A percentile compares a stretch with the other conserved stretches of the same genome.
phyloP scores from a whole-genome alignment of 2,888 invertebrate genomes.

The Alitta virens region DNA sequence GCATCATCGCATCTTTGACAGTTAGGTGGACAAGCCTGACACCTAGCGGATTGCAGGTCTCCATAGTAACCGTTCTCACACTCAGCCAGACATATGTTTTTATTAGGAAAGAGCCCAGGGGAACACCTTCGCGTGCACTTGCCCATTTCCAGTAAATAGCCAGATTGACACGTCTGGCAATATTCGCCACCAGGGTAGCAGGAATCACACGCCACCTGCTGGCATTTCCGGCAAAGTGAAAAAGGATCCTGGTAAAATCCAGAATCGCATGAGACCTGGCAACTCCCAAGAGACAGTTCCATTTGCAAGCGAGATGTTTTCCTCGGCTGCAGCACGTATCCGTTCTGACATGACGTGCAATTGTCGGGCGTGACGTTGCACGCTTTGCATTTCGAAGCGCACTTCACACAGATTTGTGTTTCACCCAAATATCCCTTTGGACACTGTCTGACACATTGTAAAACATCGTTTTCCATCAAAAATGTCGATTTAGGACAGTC shows the following conservation, averaged over 20 bases:
- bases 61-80: constrained; percentile 17
- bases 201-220: neutral
- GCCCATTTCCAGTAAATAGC: constrained; percentile 2
- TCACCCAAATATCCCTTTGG: neutral
- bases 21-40: constrained; percentile 10
- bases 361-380: constrained; percentile 4
- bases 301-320: neutral
- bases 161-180: neutral
- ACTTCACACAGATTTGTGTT: neutral
- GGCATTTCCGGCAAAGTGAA: constrained; percentile 8
- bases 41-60: constrained; percentile 2
- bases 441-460: neutral
- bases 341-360: constrained; percentile 5
- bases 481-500: constrained; percentile 8
- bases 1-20: constrained; percentile 10
- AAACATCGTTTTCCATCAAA: neutral
- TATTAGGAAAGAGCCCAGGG: constrained; percentile 1
- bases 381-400: neutral
- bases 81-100: neutral
- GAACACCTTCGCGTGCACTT: constrained; percentile 1
- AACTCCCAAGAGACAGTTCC: neutral
- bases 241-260: constrained; percentile 6
- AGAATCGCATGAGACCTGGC: neutral
- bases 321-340: neutral
- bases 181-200: constrained; percentile 8